Percentiles rank a stretch among this genome's conserved stretches.
Evolutionary conservation across 2,113 vertebrate species (phyloP).

Genomic region (Electrona antarctica): DNA sequence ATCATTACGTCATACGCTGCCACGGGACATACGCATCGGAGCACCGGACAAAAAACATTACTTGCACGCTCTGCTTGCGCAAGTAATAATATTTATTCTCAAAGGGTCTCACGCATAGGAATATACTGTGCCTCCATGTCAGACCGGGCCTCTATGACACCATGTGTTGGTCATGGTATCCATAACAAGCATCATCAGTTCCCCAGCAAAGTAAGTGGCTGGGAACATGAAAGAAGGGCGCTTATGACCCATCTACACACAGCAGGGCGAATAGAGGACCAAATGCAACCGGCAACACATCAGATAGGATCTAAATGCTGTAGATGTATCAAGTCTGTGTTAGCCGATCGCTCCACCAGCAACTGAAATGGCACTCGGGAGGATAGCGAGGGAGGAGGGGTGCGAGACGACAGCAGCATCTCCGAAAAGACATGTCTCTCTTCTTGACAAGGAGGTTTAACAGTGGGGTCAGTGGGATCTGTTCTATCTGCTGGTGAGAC

Average conservation of each 20-base stretch:
- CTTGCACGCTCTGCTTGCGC: no score
- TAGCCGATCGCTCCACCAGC: neutral
- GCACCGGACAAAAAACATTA: no score
- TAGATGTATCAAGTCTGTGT: neutral
- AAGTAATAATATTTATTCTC: neutral
- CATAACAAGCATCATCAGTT: no score
- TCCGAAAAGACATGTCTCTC: neutral
- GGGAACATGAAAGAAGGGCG: no score
- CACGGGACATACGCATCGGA: no score
- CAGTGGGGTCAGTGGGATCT: conserved; percentile 10
- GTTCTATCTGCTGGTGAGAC: neutral
- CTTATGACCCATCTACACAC: neutral
- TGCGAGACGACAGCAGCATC: neutral
- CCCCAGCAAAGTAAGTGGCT: no score
- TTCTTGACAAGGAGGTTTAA: conserved; percentile 5
- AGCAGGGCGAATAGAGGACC: neutral
- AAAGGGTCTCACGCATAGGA: neutral
- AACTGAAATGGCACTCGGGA: neutral
- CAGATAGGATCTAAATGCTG: neutral
- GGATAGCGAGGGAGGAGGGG: neutral
- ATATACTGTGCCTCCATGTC: no score
- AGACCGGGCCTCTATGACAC: no score
- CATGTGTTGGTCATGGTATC: neutral
- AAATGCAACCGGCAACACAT: neutral
- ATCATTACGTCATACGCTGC: no score